These are phyloP conservation scores for Pachyseris speciosa DNA, from an alignment of 64 coral and sea anemone genomes.

Conservation along the genomic window DNA sequence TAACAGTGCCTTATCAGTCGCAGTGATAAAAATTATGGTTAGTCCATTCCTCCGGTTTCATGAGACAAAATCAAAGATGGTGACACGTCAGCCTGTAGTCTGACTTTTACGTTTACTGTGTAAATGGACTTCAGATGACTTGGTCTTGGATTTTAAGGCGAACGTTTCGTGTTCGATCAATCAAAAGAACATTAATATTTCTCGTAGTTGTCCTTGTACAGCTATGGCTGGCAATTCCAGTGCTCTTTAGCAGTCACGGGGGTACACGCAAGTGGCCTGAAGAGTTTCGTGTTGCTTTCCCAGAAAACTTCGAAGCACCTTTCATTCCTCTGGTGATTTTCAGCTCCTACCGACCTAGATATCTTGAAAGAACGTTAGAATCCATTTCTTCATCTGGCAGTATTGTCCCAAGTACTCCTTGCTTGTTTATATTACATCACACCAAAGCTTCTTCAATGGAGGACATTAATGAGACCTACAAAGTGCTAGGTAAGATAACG, in stretches of 20 bases:
- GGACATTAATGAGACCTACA: slow-evolving; percentile 92
- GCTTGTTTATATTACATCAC: slow-evolving; percentile 91
- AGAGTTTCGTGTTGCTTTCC: slow-evolving; percentile 55
- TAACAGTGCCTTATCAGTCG: too few relatives aligned
- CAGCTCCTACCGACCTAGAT: slow-evolving; percentile 86
- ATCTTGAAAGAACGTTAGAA: slow-evolving; percentile 88
- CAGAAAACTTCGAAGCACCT: slow-evolving; percentile 57
- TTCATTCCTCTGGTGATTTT: slow-evolving; percentile 88
- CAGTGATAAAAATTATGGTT: too few relatives aligned
- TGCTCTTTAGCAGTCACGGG: slow-evolving; percentile 73
- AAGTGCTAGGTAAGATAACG: slow-evolving; percentile 87
- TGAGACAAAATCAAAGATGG: too few relatives aligned
- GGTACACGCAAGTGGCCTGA: slow-evolving; percentile 72
- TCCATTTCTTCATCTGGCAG: slow-evolving; percentile 80
- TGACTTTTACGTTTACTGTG: too few relatives aligned
- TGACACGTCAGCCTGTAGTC: too few relatives aligned
- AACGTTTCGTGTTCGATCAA: slow-evolving; percentile 73
- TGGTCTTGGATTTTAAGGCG: slow-evolving; percentile 60
- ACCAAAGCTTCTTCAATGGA: slow-evolving; percentile 92
- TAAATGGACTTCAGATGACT: slow-evolving; percentile 12
- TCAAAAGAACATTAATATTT: slow-evolving; percentile 87
- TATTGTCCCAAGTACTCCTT: slow-evolving; percentile 74
- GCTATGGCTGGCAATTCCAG: slow-evolving; percentile 87
- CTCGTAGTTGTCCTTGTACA: slow-evolving; percentile 77
- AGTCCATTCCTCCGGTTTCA: too few relatives aligned